These are phyloP conservation scores for Glaucopsyche alexis DNA, from an alignment of 2,888 invertebrate genomes.

Conservation along the genomic window DNA sequence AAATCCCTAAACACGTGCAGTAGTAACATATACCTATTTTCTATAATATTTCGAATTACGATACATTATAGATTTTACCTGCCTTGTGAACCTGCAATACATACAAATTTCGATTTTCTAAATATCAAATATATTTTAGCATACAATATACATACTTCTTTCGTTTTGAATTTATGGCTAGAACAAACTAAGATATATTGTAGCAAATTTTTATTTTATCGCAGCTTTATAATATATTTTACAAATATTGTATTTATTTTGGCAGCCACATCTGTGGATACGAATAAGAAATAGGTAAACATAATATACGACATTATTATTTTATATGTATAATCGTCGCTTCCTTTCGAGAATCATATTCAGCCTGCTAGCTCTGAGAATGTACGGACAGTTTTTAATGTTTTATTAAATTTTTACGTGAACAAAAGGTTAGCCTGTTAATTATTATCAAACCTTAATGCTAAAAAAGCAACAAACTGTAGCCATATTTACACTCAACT, in stretches of 20 bases:
- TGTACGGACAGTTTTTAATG: not conserved
- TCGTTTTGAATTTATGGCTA: too few species aligned
- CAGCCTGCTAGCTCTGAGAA: slow-evolving; percentile 11
- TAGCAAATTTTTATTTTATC: slow-evolving; percentile 11
- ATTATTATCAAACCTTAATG: not conserved
- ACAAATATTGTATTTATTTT: slow-evolving; percentile 64
- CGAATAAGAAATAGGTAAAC: slow-evolving; percentile 67
- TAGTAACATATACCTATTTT: not conserved
- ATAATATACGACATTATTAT: slow-evolving; percentile 52
- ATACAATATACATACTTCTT: too few species aligned
- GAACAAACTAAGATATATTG: not conserved
- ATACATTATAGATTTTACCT: too few species aligned
- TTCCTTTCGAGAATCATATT: slow-evolving; percentile 13
- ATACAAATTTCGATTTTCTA: too few species aligned
- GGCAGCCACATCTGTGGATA: slow-evolving; percentile 70
- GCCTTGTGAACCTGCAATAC: not conserved
- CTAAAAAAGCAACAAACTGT: not conserved
- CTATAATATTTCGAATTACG: not conserved
- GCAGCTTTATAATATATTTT: slow-evolving; percentile 37
- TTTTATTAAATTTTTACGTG: not conserved
- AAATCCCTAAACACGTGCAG: slow-evolving; percentile 42
- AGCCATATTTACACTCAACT: not conserved
- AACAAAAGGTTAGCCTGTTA: not conserved
- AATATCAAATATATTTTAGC: too few species aligned
- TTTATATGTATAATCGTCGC: slow-evolving; percentile 47